Evolutionary conservation across 2,888 invertebrate genomes (phyloP).

Genomic region (Drosophila emarginata): DNA sequence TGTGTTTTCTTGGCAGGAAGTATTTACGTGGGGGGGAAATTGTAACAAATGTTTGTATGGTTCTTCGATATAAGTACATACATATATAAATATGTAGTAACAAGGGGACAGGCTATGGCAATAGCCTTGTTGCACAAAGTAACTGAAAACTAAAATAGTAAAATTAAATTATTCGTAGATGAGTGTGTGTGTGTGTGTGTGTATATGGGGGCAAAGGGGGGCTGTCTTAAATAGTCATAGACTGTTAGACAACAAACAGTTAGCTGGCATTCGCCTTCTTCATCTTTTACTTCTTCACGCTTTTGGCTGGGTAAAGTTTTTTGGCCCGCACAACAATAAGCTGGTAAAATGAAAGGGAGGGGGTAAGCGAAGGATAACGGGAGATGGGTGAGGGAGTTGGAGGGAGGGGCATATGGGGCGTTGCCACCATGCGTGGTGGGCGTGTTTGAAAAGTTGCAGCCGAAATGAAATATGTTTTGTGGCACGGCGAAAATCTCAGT

Average conservation of each 20-base stretch:
- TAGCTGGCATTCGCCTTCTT: constrained; percentile 32
- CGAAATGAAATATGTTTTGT: constrained; percentile 73
- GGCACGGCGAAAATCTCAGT: constrained; percentile 69
- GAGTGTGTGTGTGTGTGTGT: constrained; percentile 23
- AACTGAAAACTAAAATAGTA: constrained; percentile 67
- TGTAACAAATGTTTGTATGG: constrained; percentile 68
- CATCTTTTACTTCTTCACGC: constrained; percentile 9
- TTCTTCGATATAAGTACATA: constrained; percentile 28
- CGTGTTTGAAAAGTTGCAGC: constrained; percentile 72
- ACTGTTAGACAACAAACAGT: constrained; percentile 75
- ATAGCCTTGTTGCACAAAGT: constrained; percentile 65
- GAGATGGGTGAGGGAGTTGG: not conserved
- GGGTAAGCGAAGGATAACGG: not conserved
- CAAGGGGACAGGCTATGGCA: constrained; percentile 10
- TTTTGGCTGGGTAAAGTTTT: constrained; percentile 56
- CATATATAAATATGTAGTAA: too few relatives aligned
- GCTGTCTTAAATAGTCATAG: constrained; percentile 72
- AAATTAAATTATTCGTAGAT: constrained; percentile 57
- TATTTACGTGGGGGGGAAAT: constrained; percentile 70
- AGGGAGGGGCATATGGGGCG: constrained; percentile 27
- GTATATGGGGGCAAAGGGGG: constrained; percentile 4
- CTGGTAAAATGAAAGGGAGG: not conserved
- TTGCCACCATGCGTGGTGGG: constrained; percentile 51
- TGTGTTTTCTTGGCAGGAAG: constrained; percentile 64
- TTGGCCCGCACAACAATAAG: constrained; percentile 37